Evolutionary conservation across 1,140 invertebrate genomes (phyloP).

Genomic region (Frieseomelitta varia): DNA sequence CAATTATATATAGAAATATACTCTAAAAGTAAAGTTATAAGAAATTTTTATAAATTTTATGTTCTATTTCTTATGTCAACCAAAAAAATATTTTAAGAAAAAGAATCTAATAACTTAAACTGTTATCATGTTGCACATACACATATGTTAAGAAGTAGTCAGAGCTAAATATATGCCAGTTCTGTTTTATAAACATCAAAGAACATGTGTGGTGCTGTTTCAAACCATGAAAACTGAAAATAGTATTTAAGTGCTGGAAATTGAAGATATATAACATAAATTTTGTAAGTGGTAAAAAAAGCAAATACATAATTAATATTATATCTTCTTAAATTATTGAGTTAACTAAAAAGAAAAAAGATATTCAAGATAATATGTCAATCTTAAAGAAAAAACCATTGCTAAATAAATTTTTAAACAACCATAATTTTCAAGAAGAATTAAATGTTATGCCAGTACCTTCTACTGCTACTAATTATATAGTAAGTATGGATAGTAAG

Average conservation of each 20-base stretch:
- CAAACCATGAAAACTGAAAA: conserved; percentile 53
- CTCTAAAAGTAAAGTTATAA: conserved; percentile 1
- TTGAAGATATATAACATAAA: neutral
- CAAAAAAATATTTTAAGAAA: neutral
- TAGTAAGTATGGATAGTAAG: conserved; percentile 43
- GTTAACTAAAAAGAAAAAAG: neutral
- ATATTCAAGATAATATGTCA: conserved; percentile 40
- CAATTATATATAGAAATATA: conserved; percentile 9
- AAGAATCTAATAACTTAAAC: conserved; percentile 7
- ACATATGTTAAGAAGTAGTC: conserved; percentile 37
- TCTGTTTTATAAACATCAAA: conserved; percentile 76
- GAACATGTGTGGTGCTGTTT: conserved; percentile 66
- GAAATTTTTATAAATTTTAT: neutral
- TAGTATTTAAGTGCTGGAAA: conserved; percentile 46
- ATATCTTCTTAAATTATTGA: neutral
- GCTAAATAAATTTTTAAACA: conserved; percentile 64
- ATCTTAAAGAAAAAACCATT: conserved; percentile 47
- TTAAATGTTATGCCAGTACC: conserved; percentile 25
- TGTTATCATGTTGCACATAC: neutral
- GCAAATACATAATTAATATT: neutral
- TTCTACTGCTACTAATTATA: conserved; percentile 58
- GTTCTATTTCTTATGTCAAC: no score
- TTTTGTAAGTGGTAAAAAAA: neutral
- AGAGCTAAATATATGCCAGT: conserved; percentile 77
- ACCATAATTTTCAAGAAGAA: conserved; percentile 49